Conservation (phyloP, 2,113 vertebrate genomes). For the Pangasianodon gigas region DNA sequence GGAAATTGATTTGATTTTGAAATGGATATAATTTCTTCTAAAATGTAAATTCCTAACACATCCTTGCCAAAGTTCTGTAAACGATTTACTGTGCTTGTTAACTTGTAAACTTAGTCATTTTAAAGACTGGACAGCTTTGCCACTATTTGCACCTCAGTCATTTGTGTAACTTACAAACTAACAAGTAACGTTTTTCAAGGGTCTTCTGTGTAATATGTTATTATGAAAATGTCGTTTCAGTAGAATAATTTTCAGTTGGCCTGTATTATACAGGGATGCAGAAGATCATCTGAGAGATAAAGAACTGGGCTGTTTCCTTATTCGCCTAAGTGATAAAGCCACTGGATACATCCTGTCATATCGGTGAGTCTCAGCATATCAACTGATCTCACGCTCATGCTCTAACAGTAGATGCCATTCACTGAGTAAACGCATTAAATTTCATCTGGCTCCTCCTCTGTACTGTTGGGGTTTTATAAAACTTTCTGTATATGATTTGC, state of each 20-base stretch:
- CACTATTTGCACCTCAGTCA: neutral
- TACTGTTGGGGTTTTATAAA: neutral
- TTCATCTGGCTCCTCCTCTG: neutral
- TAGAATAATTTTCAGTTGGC: slow-evolving; percentile 6
- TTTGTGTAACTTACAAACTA: neutral
- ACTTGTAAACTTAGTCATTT: neutral
- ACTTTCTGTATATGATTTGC: slow-evolving; percentile 27
- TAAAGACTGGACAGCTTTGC: neutral
- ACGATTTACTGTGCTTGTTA: neutral
- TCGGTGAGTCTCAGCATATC: slow-evolving; percentile 69
- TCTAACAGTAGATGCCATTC: neutral
- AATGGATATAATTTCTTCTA: neutral
- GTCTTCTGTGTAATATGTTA: neutral
- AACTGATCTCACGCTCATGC: neutral
- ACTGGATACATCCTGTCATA: slow-evolving; percentile 85
- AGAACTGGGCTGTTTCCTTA: slow-evolving; percentile 79
- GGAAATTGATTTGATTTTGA: neutral
- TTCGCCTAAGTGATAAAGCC: slow-evolving; percentile 82
- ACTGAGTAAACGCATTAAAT: neutral
- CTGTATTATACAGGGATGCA: slow-evolving; percentile 71
- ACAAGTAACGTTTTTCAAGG: neutral
- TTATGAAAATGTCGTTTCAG: neutral
- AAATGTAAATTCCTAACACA: neutral
- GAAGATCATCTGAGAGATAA: slow-evolving; percentile 78
- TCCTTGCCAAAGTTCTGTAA: neutral